These are phyloP conservation scores for Temnothorax rugatulus DNA, from an alignment of 2,888 invertebrate genomes.

Conservation along the genomic window DNA sequence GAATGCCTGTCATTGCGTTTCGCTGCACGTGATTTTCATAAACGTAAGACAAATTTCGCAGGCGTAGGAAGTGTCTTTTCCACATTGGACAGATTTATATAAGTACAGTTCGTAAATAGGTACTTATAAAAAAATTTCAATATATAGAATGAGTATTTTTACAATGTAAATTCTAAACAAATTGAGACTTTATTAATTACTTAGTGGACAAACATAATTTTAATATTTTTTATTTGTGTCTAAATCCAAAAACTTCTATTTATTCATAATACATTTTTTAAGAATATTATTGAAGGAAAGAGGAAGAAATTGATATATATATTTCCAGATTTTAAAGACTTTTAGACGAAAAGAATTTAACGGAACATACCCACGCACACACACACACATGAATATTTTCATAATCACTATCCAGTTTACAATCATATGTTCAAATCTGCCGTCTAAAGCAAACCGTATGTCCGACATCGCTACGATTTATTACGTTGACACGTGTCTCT, in stretches of 20 bases:
- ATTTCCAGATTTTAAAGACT: background rate
- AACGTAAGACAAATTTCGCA: conserved; percentile 39
- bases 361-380: background rate
- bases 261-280: background rate
- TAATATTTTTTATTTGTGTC: background rate
- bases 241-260: background rate
- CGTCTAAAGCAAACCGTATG: conserved; percentile 84
- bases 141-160: background rate
- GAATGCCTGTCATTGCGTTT: conserved; percentile 69
- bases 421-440: conserved; percentile 67
- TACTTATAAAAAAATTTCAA: background rate
- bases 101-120: background rate
- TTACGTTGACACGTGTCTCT: conserved; percentile 84
- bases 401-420: conserved; percentile 55
- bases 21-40: conserved; percentile 57
- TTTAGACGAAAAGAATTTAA: background rate
- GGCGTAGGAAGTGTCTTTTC: background rate
- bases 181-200: background rate
- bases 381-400: background rate
- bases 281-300: background rate
- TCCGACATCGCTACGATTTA: conserved; percentile 84
- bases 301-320: background rate
- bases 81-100: background rate
- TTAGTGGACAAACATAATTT: background rate
- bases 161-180: background rate